Evolutionary conservation across 1,140 invertebrate species (phyloP), one percentile per base, ranked within the genome.

Genomic region (Macrobrachium rosenbergii): DNA sequence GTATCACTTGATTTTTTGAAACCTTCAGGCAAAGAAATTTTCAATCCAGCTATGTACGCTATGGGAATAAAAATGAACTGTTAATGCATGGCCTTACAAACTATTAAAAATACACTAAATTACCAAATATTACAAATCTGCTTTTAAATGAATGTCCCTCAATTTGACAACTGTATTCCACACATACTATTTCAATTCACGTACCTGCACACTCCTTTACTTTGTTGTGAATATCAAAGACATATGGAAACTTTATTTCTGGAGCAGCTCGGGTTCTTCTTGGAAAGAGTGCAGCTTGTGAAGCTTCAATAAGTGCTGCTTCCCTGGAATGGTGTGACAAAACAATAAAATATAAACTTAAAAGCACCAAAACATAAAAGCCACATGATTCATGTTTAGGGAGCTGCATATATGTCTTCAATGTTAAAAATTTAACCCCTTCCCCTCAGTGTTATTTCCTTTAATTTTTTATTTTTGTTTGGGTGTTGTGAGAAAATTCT

Each of bases 1-100:
- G 92, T 94, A 90, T 92, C 91, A 5, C 96, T 94, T 64, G 94
- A 95, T 89, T 95, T 94, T 43, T 93, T 92, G 23, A 96, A 94
- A 89, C 95, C 95, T 89, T 96, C 95, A 0, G 97, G 96, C 16
- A 99, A 92, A 59, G 95, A 92, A 87, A 98, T 93, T 92, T 96
- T 96, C 89, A 90, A 84, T 83, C 91, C 75, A 83, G 91, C 87
- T 80, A 89, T 88, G 60, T 88, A 90, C 83, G 88, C 87, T 90
- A 79, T 28, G 21, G 45, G 45, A 63, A 28, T 10, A 72, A 45
- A 58, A 83, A 59, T 83, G 5, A 60, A 62, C 19, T 59, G 28
- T 60, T 28, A 73, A 75, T 73, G 43, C 82, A 72, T 8, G 10
- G 77, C 28, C 28, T 63, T 76, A 45, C n/a, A 77, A 28, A 37